Evolutionary conservation across 1,140 invertebrate genomes (phyloP).

Genomic region (Danaus plexippus): DNA sequence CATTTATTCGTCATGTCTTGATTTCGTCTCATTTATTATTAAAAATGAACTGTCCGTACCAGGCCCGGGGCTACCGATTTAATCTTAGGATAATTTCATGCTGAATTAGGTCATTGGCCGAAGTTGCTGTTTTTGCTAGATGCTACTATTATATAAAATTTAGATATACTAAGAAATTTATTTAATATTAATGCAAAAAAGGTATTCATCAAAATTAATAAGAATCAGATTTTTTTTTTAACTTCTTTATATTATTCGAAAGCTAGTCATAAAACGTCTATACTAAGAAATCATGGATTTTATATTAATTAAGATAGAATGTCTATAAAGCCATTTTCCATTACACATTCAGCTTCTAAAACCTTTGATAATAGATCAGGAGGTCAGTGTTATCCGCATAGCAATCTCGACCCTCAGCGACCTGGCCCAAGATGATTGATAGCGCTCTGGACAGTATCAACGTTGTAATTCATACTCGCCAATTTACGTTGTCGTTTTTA

Average conservation of each 20-base stretch:
- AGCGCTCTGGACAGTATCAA: slow-evolving; percentile 21
- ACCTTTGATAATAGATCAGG: slow-evolving; percentile 12
- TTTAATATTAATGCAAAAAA: no score
- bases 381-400: slow-evolving; percentile 33
- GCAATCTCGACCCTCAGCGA: slow-evolving; percentile 31
- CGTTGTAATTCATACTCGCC: slow-evolving; percentile 18
- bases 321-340: no score
- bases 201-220: no score
- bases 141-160: slow-evolving; percentile 1
- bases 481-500: slow-evolving; percentile 9
- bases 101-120: slow-evolving; percentile 54
- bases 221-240: no score
- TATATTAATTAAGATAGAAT: no score
- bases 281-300: no score
- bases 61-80: slow-evolving; percentile 62
- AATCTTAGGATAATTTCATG: slow-evolving; percentile 67
- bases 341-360: no score
- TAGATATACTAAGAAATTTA: no score
- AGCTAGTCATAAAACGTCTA: no score
- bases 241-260: no score
- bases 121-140: slow-evolving; percentile 21
- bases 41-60: slow-evolving; percentile 73
- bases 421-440: slow-evolving; percentile 28
- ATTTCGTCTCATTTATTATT: slow-evolving; percentile 74
- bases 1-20: slow-evolving; percentile 74